Evolutionary conservation across 92 coral and sea anemone genomes (phyloP).

Genomic region (Porites rus): DNA sequence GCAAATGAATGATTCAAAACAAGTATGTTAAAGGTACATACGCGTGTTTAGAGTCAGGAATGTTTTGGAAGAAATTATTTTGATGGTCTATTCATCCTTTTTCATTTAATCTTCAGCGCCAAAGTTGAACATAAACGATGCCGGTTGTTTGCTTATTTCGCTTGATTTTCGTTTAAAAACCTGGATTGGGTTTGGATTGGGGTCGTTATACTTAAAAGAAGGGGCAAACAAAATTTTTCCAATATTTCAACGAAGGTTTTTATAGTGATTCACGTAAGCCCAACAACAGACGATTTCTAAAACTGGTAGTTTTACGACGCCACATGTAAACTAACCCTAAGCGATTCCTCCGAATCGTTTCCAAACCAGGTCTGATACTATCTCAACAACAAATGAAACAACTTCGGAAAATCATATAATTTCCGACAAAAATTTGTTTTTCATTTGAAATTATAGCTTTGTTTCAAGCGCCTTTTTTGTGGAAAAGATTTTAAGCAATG

Average conservation of each 20-base stretch:
- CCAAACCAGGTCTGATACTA: no score
- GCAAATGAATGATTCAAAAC: no score
- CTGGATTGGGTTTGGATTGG: neutral
- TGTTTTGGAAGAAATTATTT: neutral
- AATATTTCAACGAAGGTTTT: neutral
- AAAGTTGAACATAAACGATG: neutral
- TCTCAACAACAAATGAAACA: neutral
- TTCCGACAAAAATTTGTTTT: neutral
- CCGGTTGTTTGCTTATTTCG: neutral
- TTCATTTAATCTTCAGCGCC: neutral
- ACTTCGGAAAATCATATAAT: neutral
- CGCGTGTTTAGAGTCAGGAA: no score
- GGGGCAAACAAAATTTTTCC: neutral
- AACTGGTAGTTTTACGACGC: slow-evolving; percentile 26
- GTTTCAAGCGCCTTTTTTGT: neutral
- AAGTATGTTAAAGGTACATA: no score
- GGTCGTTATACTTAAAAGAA: neutral
- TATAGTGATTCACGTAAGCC: neutral
- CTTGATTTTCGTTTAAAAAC: neutral
- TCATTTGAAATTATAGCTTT: neutral
- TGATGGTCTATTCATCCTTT: slow-evolving; percentile 19
- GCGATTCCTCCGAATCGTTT: slow-evolving; percentile 3
- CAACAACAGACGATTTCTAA: neutral
- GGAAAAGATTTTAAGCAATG: neutral
- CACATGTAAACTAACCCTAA: neutral